A percentile compares a stretch with the other conserved stretches of the same genome.
phyloP scores from a whole-genome alignment of 1,140 invertebrate species.

The Trachymyrmex septentrionalis region DNA sequence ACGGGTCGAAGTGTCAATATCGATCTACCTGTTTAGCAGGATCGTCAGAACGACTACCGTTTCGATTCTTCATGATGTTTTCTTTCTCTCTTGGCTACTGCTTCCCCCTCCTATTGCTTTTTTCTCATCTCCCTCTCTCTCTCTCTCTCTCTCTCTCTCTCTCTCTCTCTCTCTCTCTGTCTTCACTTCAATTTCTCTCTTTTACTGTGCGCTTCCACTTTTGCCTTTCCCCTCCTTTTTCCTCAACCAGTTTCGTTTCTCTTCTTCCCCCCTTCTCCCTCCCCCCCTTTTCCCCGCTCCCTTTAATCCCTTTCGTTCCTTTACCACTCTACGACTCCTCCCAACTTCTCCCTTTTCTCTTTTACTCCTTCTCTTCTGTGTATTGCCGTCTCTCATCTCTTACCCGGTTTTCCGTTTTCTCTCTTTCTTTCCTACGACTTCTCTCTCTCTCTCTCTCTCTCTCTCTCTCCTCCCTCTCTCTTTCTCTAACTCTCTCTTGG shows the following conservation, averaged over 20 bases:
- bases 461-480: background rate
- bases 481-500: slow-evolving; percentile 25
- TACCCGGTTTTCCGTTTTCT: background rate
- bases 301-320: slow-evolving; percentile 20
- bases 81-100: slow-evolving; percentile 33
- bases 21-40: slow-evolving; percentile 59
- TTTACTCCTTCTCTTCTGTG: slow-evolving; percentile 2
- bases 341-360: slow-evolving; percentile 50
- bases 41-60: slow-evolving; percentile 58
- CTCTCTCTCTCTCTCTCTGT: slow-evolving; percentile 25
- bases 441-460: slow-evolving; percentile 1
- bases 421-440: too few relatives aligned
- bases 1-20: slow-evolving; percentile 41
- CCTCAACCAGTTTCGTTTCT: background rate
- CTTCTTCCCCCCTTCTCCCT: background rate
- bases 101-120: slow-evolving; percentile 4
- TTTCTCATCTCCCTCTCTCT: slow-evolving; percentile 27
- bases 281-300: background rate
- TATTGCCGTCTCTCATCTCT: slow-evolving; percentile 2
- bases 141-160: slow-evolving; percentile 20
- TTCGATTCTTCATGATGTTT: slow-evolving; percentile 41
- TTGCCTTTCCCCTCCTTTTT: background rate
- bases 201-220: slow-evolving; percentile 15
- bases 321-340: slow-evolving; percentile 33
- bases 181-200: slow-evolving; percentile 46